These are phyloP conservation scores for Phrixothrix hirtus DNA, from an alignment of 2,888 invertebrate genomes.

Conservation along the genomic window DNA sequence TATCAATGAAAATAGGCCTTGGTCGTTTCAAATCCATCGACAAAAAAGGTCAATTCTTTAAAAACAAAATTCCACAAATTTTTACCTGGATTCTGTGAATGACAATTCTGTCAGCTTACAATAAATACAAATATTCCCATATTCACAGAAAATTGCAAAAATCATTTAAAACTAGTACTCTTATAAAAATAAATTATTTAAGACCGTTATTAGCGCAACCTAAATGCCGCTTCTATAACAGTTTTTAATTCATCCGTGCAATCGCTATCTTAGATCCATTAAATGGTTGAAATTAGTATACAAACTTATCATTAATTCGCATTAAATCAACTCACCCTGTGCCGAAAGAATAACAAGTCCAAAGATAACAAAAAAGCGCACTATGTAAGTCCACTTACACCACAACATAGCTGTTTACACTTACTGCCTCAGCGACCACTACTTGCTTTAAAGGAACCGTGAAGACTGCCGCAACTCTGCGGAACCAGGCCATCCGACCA, in stretches of 20 bases:
- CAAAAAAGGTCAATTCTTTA: too few species aligned
- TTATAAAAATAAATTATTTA: slow-evolving; percentile 23
- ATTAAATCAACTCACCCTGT: slow-evolving; percentile 10
- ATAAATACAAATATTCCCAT: too few species aligned
- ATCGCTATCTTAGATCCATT: not conserved
- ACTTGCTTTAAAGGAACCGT: slow-evolving; percentile 24
- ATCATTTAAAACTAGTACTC: too few species aligned
- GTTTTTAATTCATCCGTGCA: slow-evolving; percentile 18
- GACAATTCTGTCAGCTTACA: too few species aligned
- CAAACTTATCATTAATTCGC: too few species aligned
- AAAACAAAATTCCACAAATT: too few species aligned
- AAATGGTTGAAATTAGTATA: not conserved
- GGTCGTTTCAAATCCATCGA: too few species aligned
- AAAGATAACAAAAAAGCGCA: slow-evolving; percentile 26
- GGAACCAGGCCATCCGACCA: slow-evolving; percentile 41
- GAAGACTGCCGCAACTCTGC: slow-evolving; percentile 34
- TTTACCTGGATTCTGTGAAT: too few species aligned
- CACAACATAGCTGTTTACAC: slow-evolving; percentile 31
- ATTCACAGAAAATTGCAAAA: too few species aligned
- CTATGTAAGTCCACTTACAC: slow-evolving; percentile 34
- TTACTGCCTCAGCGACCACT: slow-evolving; percentile 27
- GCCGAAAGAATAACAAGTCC: slow-evolving; percentile 31
- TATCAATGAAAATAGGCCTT: too few species aligned
- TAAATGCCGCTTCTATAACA: slow-evolving; percentile 24
- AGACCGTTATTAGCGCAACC: slow-evolving; percentile 27